Evolutionary conservation across 2,888 invertebrate genomes (phyloP), one percentile per base, ranked within the genome.

Genomic region (Tanypteryx hageni): DNA sequence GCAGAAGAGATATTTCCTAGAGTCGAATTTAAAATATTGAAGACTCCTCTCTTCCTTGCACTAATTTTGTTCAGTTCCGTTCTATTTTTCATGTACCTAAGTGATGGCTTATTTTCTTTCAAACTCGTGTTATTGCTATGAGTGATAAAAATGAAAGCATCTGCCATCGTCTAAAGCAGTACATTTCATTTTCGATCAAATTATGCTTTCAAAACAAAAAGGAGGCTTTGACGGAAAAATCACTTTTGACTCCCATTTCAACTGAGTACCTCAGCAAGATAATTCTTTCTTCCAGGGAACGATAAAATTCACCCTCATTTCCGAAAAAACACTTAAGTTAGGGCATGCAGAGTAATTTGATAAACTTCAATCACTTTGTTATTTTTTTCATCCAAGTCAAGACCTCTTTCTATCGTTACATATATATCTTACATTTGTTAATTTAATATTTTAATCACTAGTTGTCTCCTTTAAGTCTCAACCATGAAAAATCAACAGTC

Each of bases 401-500:
- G 64, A 89, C 64, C 89, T 64, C 64, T 27, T 27, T 44, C 89
- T 89, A 89, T 64, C 18, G n/a, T 89, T 89, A 89, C 61, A 89
- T 89, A 64, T 89, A 64, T 89, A 89, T 89, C 64, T 89, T 89
- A 64, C 61, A 18, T 64, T 89, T 64, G n/a, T 44, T 83, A n/a
- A 57, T n/a, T 64, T 89, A 68, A 89, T 68, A 89, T 89, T 83
- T n/a, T 89, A 89, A 31, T 89, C 64, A 89, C 89, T 89, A 89
- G 22, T 61, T 64, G 64, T 64, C 89, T 89, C 44, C 31, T 89
- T 76, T 89, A 44, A 68, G 89, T 89, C 64, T 89, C 64, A 89
- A 89, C 64, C 89, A 89, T 89, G 89, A 89, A 89, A 68, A 89
- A 89, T 89, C 44, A 89, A 89, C 89, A 89, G 89, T 16, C 89